Conservation (phyloP, 2,797 vertebrate species). For the Pipistrellus nathusii region DNA sequence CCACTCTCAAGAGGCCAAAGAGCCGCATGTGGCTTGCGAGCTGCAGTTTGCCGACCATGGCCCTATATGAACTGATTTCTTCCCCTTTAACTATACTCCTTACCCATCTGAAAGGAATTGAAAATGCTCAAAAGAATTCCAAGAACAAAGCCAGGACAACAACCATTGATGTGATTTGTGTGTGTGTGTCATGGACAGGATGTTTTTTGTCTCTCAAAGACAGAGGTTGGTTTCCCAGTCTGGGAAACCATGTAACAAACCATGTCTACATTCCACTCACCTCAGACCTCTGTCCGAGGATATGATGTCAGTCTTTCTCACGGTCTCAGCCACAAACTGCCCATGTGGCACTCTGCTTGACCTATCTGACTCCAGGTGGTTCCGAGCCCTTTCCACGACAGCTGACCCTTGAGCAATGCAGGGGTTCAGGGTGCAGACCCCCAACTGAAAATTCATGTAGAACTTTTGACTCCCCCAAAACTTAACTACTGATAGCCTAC, state of each 20-base stretch:
- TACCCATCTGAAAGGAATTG: neutral
- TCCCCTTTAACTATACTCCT: neutral
- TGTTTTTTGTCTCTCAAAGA: neutral
- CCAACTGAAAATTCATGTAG: neutral
- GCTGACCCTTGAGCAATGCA: neutral
- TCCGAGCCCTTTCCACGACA: too few relatives aligned
- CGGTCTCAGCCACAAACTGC: neutral
- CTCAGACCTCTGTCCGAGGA: neutral
- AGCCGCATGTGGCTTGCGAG: too few relatives aligned
- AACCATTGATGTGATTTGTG: neutral
- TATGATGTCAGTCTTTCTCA: neutral
- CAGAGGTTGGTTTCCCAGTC: neutral
- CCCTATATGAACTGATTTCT: neutral
- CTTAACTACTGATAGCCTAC: neutral
- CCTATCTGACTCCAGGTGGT: neutral
- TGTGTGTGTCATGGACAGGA: neutral
- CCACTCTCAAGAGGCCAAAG: too few relatives aligned
- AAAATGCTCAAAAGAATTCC: neutral
- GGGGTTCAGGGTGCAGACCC: neutral
- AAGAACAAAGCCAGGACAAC: neutral
- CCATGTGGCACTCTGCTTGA: neutral
- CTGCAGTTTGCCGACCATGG: too few relatives aligned
- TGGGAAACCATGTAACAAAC: neutral
- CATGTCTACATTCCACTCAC: neutral
- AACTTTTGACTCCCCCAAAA: neutral